Percentiles rank a stretch among this genome's conserved stretches.
Conservation (phyloP, 1,140 invertebrate species). For the Hyphantria cunea region DNA sequence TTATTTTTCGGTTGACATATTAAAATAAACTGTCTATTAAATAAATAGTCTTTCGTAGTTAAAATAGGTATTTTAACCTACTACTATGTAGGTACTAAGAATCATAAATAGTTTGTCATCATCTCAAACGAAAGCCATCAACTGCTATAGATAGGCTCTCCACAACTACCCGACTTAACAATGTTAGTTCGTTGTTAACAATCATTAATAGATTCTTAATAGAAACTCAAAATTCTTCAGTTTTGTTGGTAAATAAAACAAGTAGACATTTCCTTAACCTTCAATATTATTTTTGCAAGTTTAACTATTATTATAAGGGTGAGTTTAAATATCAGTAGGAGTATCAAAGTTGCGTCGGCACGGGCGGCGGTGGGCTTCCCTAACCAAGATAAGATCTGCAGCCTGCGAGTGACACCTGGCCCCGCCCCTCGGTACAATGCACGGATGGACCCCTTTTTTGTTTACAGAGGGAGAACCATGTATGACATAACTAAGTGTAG, state of each 20-base stretch:
- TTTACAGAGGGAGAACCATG: conserved; percentile 38
- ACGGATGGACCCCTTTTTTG: conserved; percentile 47
- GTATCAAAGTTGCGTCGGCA: not conserved
- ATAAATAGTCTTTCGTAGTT: too few relatives aligned
- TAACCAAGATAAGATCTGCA: conserved; percentile 66
- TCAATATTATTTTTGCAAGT: not conserved
- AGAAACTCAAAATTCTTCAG: too few relatives aligned
- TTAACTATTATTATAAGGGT: conserved; percentile 1
- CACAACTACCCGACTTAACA: too few relatives aligned
- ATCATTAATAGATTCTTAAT: too few relatives aligned
- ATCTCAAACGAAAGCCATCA: too few relatives aligned
- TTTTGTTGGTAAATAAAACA: not conserved
- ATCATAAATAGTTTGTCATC: too few relatives aligned
- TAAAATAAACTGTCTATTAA: too few relatives aligned
- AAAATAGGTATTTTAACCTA: too few relatives aligned
- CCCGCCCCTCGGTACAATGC: conserved; percentile 56
- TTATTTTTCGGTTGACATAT: too few relatives aligned
- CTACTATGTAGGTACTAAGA: too few relatives aligned
- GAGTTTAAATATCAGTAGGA: not conserved
- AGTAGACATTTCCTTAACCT: not conserved
- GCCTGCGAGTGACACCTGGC: conserved; percentile 73
- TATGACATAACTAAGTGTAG: conserved; percentile 8
- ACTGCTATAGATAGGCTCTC: too few relatives aligned
- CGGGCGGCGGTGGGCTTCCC: conserved; percentile 37
- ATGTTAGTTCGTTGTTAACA: too few relatives aligned